These are phyloP conservation scores for Drosophila meridionalis DNA, from an alignment of 2,888 invertebrate species.

Conservation along the genomic window DNA sequence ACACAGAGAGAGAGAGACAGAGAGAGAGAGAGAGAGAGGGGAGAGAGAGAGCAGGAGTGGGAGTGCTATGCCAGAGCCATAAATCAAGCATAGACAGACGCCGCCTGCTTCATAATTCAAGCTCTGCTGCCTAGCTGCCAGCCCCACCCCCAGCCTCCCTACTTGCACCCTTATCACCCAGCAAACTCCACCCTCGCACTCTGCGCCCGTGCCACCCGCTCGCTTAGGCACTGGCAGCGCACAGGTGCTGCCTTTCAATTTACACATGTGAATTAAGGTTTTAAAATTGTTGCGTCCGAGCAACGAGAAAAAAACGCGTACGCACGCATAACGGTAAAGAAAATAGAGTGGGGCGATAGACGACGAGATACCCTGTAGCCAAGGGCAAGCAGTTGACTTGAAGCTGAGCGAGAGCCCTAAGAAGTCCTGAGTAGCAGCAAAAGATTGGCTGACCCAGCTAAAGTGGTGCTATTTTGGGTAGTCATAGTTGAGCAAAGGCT, in stretches of 20 bases:
- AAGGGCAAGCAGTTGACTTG: too few relatives aligned
- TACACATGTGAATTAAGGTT: slow-evolving; percentile 78
- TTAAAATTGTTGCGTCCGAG: slow-evolving; percentile 77
- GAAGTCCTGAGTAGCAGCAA: too few relatives aligned
- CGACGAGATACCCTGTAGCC: background rate
- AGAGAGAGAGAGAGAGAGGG: background rate
- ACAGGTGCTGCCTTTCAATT: slow-evolving; percentile 82
- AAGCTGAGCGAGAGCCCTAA: too few relatives aligned
- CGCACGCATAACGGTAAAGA: slow-evolving; percentile 32
- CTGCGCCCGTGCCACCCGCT: background rate
- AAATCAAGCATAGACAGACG: slow-evolving; percentile 78
- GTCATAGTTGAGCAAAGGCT: too few relatives aligned
- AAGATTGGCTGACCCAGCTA: too few relatives aligned
- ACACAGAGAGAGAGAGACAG: slow-evolving; percentile 21
- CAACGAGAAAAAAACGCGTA: slow-evolving; percentile 48
- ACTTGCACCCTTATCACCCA: slow-evolving; percentile 24
- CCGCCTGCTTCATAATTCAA: slow-evolving; percentile 75
- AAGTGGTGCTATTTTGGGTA: background rate
- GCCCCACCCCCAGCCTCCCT: background rate
- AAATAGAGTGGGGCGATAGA: background rate
- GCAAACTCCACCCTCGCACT: background rate
- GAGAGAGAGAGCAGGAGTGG: background rate
- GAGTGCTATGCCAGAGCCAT: slow-evolving; percentile 44
- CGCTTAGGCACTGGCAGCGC: slow-evolving; percentile 19
- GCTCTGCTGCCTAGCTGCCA: slow-evolving; percentile 20